These are phyloP conservation scores for Tipula helvola DNA, from an alignment of 2,888 invertebrate species.

Conservation along the genomic window DNA sequence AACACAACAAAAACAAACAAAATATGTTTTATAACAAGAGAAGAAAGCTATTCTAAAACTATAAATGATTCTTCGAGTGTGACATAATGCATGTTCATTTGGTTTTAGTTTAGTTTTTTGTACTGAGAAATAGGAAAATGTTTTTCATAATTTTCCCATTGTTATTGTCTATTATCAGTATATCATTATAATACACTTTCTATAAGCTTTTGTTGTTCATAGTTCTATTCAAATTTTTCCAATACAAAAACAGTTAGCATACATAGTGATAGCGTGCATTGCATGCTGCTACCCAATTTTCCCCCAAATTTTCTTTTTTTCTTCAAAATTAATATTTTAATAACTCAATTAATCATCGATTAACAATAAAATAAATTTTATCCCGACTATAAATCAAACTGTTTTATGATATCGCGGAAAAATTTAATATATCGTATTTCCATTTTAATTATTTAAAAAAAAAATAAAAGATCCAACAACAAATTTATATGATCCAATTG, in stretches of 20 bases:
- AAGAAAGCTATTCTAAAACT: neutral
- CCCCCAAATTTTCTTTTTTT: neutral
- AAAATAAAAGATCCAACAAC: neutral
- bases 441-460: neutral
- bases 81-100: neutral
- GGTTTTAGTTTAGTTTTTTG: neutral
- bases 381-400: neutral
- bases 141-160: neutral
- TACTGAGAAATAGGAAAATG: neutral
- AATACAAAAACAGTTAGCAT: neutral
- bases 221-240: neutral
- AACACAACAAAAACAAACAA: neutral
- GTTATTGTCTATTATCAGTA: neutral
- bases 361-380: neutral
- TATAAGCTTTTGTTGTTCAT: neutral
- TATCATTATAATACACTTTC: neutral
- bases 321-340: neutral
- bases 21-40: neutral
- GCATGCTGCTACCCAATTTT: neutral
- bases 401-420: neutral
- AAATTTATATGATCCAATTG: neutral
- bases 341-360: conserved; percentile 4
- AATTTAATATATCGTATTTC: neutral
- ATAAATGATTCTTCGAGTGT: neutral
- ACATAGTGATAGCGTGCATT: neutral